A percentile compares a stretch with the other conserved stretches of the same genome.
These are phyloP conservation scores for Xanthia icteritia DNA, from an alignment of 2,888 invertebrate species.

Conservation along the genomic window DNA sequence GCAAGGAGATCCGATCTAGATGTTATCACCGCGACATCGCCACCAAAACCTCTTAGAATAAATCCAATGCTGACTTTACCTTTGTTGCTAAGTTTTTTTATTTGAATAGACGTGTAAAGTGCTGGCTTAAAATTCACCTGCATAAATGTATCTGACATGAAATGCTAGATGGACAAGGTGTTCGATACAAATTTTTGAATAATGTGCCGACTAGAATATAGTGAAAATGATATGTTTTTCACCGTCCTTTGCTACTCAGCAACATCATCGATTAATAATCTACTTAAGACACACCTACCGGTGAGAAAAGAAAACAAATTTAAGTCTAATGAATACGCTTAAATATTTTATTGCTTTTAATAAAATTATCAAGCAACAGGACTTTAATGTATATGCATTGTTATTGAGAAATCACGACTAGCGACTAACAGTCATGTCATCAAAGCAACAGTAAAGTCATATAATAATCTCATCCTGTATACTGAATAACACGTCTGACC, in stretches of 20 bases:
- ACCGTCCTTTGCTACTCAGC: neutral
- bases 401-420: constrained; percentile 33
- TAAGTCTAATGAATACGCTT: neutral
- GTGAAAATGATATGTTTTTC: neutral
- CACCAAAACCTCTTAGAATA: constrained; percentile 72
- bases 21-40: constrained; percentile 75
- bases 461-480: constrained; percentile 59
- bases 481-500: constrained; percentile 71
- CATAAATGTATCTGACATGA: constrained; percentile 4
- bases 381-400: constrained; percentile 19
- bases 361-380: constrained; percentile 18
- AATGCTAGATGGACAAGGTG: constrained; percentile 3
- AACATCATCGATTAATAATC: neutral
- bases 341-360: constrained; percentile 10
- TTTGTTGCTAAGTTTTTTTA: constrained; percentile 63
- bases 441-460: constrained; percentile 42
- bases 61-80: constrained; percentile 66
- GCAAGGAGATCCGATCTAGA: constrained; percentile 85
- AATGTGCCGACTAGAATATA: neutral
- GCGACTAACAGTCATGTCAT: constrained; percentile 55
- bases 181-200: constrained; percentile 4
- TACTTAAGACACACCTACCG: neutral
- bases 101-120: constrained; percentile 40
- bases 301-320: neutral
- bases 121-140: constrained; percentile 18